Evolutionary conservation across 2,888 invertebrate species (phyloP).

Genomic region (Tiphia femorata): DNA sequence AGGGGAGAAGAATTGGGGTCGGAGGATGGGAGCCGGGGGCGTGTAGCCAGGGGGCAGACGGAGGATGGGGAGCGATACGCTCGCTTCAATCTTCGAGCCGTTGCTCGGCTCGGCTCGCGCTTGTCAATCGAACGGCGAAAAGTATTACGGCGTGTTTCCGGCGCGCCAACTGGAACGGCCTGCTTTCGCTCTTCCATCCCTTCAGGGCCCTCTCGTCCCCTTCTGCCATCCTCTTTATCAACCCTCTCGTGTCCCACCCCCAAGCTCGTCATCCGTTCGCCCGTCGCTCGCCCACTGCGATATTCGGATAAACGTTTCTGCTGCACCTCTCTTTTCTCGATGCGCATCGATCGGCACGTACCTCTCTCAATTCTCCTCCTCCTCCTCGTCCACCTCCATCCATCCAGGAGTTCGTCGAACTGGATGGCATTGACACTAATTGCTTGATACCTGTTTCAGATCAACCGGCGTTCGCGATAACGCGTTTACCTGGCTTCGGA

Average conservation of each 20-base stretch:
- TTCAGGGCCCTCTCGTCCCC: too few relatives aligned
- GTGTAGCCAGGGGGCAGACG: background rate
- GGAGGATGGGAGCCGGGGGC: background rate
- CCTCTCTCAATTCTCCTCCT: background rate
- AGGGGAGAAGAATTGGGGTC: background rate
- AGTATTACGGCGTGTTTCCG: conserved; percentile 10
- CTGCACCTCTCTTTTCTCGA: conserved; percentile 15
- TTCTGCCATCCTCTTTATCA: too few relatives aligned
- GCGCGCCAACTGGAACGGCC: too few relatives aligned
- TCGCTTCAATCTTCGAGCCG: conserved; percentile 6
- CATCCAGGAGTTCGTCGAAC: conserved; percentile 20
- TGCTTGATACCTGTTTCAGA: conserved; percentile 74
- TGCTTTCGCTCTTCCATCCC: too few relatives aligned
- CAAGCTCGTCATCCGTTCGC: too few relatives aligned
- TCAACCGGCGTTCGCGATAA: conserved; percentile 92
- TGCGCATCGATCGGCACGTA: background rate
- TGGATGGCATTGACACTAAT: conserved; percentile 37
- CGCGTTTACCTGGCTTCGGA: conserved; percentile 93
- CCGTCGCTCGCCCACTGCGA: background rate
- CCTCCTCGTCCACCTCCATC: background rate
- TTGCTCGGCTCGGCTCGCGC: background rate
- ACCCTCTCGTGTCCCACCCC: too few relatives aligned
- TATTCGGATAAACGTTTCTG: conserved; percentile 2
- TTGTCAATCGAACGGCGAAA: conserved; percentile 1
- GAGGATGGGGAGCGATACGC: background rate